Evolutionary conservation across 2,888 invertebrate genomes (phyloP).

Genomic region (Ernsta delagoae): DNA sequence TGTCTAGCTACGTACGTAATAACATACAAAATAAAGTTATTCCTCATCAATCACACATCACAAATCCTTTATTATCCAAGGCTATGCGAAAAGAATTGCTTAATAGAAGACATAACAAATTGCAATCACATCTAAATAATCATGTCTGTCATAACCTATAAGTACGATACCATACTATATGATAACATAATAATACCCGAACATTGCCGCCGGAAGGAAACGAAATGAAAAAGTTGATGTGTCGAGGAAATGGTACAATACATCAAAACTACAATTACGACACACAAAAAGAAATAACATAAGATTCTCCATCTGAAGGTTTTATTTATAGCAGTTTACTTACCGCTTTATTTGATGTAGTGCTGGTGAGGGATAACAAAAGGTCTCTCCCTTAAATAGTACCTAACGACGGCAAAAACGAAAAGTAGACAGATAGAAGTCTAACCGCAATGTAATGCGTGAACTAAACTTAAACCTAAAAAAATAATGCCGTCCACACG

Average conservation of each 20-base stretch:
- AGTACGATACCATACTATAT: neutral
- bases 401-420: conserved; percentile 25
- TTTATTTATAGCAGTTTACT: conserved; percentile 29
- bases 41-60: too few relatives aligned
- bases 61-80: too few relatives aligned
- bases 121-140: neutral
- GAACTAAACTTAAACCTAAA: too few relatives aligned
- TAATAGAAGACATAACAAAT: neutral
- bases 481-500: too few relatives aligned
- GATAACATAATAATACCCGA: neutral
- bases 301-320: conserved; percentile 5
- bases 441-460: too few relatives aligned
- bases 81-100: too few relatives aligned
- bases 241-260: conserved; percentile 26
- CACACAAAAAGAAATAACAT: conserved; percentile 6
- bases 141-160: neutral
- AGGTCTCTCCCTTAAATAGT: conserved; percentile 6
- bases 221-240: conserved; percentile 21
- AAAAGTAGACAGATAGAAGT: neutral
- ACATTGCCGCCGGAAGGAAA: neutral
- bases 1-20: too few relatives aligned
- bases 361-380: conserved; percentile 15
- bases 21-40: too few relatives aligned
- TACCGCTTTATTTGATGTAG: conserved; percentile 22
- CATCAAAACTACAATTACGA: conserved; percentile 27